Evolutionary conservation across 2,113 vertebrate genomes (phyloP).

Genomic region (Tragelaphus strepsiceros): DNA sequence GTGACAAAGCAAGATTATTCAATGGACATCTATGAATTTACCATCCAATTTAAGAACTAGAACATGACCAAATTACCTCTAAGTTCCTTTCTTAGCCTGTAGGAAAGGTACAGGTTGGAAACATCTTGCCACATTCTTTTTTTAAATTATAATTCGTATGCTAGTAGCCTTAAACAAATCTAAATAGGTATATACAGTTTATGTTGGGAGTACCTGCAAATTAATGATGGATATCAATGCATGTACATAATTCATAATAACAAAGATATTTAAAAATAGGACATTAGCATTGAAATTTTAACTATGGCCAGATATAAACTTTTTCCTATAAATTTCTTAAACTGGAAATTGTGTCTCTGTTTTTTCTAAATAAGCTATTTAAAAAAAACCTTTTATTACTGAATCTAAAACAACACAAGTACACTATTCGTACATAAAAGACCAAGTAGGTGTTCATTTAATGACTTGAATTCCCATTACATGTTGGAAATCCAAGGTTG

Average conservation of each 20-base stretch:
- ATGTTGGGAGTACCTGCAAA: neutral
- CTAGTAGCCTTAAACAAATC: neutral
- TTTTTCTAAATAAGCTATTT: neutral
- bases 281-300: neutral
- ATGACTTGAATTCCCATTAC: neutral
- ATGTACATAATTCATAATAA: neutral
- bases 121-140: neutral
- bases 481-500: neutral
- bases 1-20: neutral
- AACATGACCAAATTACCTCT: neutral
- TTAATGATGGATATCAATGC: slow-evolving; percentile 2
- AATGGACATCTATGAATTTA: neutral
- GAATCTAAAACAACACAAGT: neutral
- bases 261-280: slow-evolving; percentile 29
- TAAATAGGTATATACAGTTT: neutral
- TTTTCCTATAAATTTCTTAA: slow-evolving; percentile 4
- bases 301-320: neutral
- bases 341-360: neutral
- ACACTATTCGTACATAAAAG: neutral
- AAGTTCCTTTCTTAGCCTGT: neutral
- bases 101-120: neutral
- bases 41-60: neutral
- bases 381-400: neutral
- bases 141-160: neutral
- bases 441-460: neutral